A percentile compares a stretch with the other conserved stretches of the same genome.
Conservation (phyloP, 1,140 invertebrate species). For the Sarcophaga bullata region DNA sequence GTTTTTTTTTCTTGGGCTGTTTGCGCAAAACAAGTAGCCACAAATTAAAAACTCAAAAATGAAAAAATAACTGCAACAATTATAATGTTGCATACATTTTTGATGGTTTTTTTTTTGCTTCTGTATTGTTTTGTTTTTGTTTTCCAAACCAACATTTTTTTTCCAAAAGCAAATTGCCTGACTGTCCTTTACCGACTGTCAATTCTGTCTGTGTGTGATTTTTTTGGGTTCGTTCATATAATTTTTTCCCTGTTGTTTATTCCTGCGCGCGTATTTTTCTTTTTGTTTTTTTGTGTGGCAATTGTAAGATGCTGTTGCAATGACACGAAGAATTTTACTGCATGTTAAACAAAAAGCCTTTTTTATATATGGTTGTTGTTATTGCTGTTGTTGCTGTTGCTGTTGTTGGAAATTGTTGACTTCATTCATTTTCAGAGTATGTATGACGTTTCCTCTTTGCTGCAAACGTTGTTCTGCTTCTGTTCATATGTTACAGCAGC, state of each 20-base stretch:
- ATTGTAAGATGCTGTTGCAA: slow-evolving; percentile 32
- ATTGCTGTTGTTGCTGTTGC: slow-evolving; percentile 8
- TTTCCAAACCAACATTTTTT: not conserved
- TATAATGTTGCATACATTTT: slow-evolving; percentile 17
- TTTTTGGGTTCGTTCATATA: not conserved
- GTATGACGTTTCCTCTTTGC: too few species aligned
- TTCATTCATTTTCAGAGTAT: too few species aligned
- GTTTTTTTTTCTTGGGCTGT: not conserved
- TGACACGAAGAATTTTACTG: slow-evolving; percentile 32
- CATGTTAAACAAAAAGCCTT: slow-evolving; percentile 30
- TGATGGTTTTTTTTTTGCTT: slow-evolving; percentile 25
- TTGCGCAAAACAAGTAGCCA: slow-evolving; percentile 33
- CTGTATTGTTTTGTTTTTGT: slow-evolving; percentile 8
- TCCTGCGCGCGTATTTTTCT: not conserved
- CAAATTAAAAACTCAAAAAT: slow-evolving; percentile 37
- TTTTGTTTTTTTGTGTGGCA: slow-evolving; percentile 30
- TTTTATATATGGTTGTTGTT: slow-evolving; percentile 11
- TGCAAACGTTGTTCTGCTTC: too few species aligned
- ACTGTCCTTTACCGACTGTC: too few species aligned
- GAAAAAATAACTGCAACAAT: not conserved
- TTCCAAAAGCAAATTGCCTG: too few species aligned
- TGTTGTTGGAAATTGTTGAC: not conserved
- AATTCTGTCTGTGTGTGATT: not conserved
- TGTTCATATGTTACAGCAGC: too few species aligned
- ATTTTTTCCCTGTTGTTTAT: not conserved